Base-by-base conservation (phyloP, 2,888 invertebrate species). In the Caradrina clavipalpis region DNA sequence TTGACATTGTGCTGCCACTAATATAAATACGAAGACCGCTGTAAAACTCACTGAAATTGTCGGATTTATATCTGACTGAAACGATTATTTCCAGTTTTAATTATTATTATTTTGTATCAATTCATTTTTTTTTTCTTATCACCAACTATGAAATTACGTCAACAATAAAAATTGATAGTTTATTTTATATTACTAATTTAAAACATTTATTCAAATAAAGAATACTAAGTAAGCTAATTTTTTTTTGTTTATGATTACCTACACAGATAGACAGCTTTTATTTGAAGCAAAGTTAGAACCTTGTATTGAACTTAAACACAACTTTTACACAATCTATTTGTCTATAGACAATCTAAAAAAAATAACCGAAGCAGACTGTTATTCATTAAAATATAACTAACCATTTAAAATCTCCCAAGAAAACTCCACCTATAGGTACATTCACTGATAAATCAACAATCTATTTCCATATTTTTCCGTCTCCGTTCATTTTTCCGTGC, bases 381-480 rank as follows among this genome's bases (percentile, higher is more conserved):
- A 39, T 13, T 39, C 2, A 39, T 13, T 13, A 0, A 39, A 39
- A 65, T 51, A 66, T 66, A 42, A 31, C 42, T 4, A 21, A 26
- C 42, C 19, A n/a, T 65, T n/a, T 7, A 66, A 53, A 21, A 53
- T 21, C 11, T 10, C n/a, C 19, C 19, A 19, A 19, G 47, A 49
- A 49, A 49, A 19, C 10, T 26, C 11, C 49, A 64, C 63, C 6
- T 17, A 39, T 42, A 49, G 54, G 19, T 51, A 57, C 57, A 69
- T 50, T 60, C 31, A 58, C 61, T 69, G 69, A 53, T 75, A 75
- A 55, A 62, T 77, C 69, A 74, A 54, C 45, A 70, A 76, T 76
- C 77, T 78, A 78, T 78, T 81, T 80, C 76, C 61, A 72, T 76
- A 75, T 75, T 64, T 65, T 66, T 69, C 70, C 19, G 47, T 58